Percentiles rank a stretch among this genome's conserved stretches.
Evolutionary conservation across 92 coral and sea anemone species (phyloP).

Genomic region (Metridium senile): DNA sequence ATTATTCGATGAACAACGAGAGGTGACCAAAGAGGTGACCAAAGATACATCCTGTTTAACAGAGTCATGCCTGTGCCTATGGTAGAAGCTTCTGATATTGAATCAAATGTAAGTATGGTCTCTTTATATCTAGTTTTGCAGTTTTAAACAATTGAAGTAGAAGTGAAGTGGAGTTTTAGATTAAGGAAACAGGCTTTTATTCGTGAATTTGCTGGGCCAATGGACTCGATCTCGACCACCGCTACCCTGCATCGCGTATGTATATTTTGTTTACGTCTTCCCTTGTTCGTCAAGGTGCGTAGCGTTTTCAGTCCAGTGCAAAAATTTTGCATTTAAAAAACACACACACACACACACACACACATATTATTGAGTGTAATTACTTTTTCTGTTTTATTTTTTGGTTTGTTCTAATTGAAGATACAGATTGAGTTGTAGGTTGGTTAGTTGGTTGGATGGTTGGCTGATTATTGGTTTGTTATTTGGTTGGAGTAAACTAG

Average conservation of each 20-base stretch:
- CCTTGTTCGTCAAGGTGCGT: neutral
- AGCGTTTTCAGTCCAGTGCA: neutral
- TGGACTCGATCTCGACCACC: neutral
- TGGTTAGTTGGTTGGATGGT: too few species aligned
- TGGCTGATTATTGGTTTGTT: too few species aligned
- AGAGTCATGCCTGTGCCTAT: constrained; percentile 79
- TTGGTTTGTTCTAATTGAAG: too few species aligned
- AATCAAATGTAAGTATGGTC: constrained; percentile 69
- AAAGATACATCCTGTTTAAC: constrained; percentile 20
- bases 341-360: too few species aligned
- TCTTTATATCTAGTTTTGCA: neutral
- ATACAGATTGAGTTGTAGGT: too few species aligned
- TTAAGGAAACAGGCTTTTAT: neutral
- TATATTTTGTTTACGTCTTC: neutral
- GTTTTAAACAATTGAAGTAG: neutral
- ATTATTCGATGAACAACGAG: constrained; percentile 22
- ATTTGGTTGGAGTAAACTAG: too few species aligned
- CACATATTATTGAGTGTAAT: too few species aligned
- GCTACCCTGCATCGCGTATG: neutral
- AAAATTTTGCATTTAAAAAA: neutral
- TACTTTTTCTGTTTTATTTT: too few species aligned
- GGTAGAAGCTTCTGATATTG: constrained; percentile 79
- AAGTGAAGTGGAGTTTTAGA: too few species aligned
- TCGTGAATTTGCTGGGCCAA: too few species aligned
- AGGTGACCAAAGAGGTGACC: too few species aligned